A percentile compares a stretch with the other conserved stretches of the same genome.
Conservation (phyloP, 2,888 invertebrate genomes). For the Morinoia aosen region DNA sequence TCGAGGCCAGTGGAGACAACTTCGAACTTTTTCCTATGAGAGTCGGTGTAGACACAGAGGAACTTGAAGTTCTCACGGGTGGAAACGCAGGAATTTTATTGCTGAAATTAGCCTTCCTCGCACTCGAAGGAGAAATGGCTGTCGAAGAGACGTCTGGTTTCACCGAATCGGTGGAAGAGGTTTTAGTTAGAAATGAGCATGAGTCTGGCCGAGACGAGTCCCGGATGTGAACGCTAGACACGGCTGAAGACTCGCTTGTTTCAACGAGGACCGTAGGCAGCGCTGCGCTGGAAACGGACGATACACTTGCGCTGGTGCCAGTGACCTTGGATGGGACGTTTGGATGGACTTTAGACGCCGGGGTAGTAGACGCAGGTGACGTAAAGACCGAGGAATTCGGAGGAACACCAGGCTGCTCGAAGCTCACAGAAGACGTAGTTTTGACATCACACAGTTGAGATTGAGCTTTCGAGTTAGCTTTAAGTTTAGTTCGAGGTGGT, state of each 20-base stretch:
- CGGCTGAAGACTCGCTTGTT: not conserved
- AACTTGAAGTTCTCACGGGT: not conserved
- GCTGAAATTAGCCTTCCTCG: not conserved
- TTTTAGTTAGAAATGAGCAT: not conserved
- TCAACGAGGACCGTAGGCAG: not conserved
- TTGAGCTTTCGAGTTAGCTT: not conserved
- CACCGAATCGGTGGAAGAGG: not conserved
- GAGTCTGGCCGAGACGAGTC: not conserved
- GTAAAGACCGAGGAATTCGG: constrained; percentile 32
- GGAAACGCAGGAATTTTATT: not conserved
- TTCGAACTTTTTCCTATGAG: not conserved
- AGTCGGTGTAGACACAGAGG: not conserved
- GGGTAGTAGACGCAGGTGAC: constrained; percentile 39
- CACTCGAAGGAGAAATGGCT: not conserved
- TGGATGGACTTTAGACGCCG: constrained; percentile 3
- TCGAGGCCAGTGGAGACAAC: not conserved
- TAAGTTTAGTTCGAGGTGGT: constrained; percentile 1
- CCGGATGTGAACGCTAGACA: not conserved
- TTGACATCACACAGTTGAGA: constrained; percentile 60
- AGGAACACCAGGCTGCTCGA: not conserved
- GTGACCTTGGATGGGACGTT: constrained; percentile 22
- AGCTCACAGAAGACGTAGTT: constrained; percentile 53
- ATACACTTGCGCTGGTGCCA: not conserved
- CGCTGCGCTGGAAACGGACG: not conserved
- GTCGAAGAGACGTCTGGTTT: not conserved